These are phyloP conservation scores for Oreotragus oreotragus DNA, from an alignment of 2,113 vertebrate species.

Conservation along the genomic window DNA sequence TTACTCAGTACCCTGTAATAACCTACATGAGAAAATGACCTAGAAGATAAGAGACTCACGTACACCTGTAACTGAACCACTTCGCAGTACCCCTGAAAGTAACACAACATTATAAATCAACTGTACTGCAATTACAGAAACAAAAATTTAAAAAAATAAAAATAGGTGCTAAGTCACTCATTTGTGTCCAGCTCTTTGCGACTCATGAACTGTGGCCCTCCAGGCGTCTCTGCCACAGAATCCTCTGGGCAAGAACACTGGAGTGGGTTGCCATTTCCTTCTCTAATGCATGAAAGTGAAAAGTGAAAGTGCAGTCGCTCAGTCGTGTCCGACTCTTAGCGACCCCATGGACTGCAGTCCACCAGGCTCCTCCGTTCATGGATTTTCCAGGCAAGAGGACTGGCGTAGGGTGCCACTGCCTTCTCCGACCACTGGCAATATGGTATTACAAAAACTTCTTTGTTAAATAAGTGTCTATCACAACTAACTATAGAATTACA, in stretches of 20 bases:
- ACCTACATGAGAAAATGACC: background rate
- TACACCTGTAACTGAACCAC: background rate
- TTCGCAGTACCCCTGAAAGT: background rate
- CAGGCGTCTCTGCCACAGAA: background rate
- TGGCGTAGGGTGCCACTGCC: too few relatives aligned
- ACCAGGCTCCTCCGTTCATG: too few relatives aligned
- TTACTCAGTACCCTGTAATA: background rate
- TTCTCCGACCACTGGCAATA: background rate
- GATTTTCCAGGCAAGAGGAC: too few relatives aligned
- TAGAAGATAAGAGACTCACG: background rate
- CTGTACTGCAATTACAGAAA: background rate
- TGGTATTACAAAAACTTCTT: background rate
- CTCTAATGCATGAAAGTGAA: background rate
- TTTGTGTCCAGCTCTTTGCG: rapidly evolving
- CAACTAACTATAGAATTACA: background rate
- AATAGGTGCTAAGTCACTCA: background rate
- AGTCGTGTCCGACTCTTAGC: too few relatives aligned
- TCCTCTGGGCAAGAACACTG: background rate
- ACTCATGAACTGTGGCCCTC: background rate
- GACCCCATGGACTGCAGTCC: too few relatives aligned
- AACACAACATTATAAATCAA: background rate
- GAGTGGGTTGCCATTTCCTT: background rate
- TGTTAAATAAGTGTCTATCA: background rate
- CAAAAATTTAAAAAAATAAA: background rate
- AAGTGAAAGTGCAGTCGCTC: too few relatives aligned